A percentile compares a stretch with the other conserved stretches of the same genome.
These are phyloP conservation scores for Anoplophora glabripennis DNA, from an alignment of 1,140 invertebrate genomes.

Conservation along the genomic window DNA sequence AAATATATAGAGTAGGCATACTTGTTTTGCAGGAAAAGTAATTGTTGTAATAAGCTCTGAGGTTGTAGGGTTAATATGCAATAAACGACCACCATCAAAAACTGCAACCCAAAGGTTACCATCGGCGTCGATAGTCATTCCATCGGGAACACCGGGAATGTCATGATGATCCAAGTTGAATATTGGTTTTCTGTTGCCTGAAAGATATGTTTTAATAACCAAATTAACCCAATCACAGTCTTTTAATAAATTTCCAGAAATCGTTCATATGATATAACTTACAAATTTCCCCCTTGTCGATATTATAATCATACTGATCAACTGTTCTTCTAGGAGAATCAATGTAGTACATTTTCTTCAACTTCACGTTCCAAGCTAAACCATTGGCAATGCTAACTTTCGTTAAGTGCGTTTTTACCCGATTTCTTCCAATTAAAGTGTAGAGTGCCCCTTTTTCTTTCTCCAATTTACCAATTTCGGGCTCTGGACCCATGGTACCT, in stretches of 20 bases:
- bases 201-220: neutral
- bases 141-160: slow-evolving; percentile 13
- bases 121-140: slow-evolving; percentile 54
- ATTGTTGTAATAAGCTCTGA: slow-evolving; percentile 40
- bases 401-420: slow-evolving; percentile 40
- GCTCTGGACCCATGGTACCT: slow-evolving; percentile 28
- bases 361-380: slow-evolving; percentile 68
- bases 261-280: slow-evolving; percentile 48
- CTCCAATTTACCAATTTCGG: slow-evolving; percentile 22
- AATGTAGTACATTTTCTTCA: slow-evolving; percentile 71
- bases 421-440: slow-evolving; percentile 15
- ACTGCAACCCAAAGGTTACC: slow-evolving; percentile 66
- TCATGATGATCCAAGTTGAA: slow-evolving; percentile 32
- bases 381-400: slow-evolving; percentile 76
- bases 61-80: slow-evolving; percentile 44
- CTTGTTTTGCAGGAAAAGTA: slow-evolving; percentile 39
- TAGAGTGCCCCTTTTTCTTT: slow-evolving; percentile 30
- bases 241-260: too few relatives aligned
- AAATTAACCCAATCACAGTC: too few relatives aligned
- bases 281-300: slow-evolving; percentile 64
- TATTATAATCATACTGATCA: slow-evolving; percentile 71
- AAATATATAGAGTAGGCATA: neutral
- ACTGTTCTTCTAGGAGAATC: slow-evolving; percentile 65
- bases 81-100: slow-evolving; percentile 48
- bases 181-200: slow-evolving; percentile 36